Percentiles rank a stretch among this genome's conserved stretches.
phyloP scores from a whole-genome alignment of 2,888 invertebrate genomes.

The Polietes domitor region DNA sequence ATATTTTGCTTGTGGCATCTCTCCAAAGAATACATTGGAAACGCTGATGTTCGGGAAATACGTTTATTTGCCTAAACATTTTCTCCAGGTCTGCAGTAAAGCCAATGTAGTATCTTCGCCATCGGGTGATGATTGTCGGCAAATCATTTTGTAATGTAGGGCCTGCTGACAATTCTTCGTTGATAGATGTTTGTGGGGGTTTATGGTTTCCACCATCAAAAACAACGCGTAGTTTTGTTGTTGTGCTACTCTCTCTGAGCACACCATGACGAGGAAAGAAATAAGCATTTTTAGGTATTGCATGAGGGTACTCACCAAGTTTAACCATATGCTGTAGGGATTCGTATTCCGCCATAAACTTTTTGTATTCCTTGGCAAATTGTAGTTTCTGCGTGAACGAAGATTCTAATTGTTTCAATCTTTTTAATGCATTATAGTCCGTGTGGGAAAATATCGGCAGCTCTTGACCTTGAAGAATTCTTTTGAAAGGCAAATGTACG shows the following conservation, averaged over 20 bases:
- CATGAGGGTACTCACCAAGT: conserved; percentile 51
- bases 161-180: conserved; percentile 42
- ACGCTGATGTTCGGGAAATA: conserved; percentile 37
- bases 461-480: background rate
- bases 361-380: conserved; percentile 31
- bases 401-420: conserved; percentile 36
- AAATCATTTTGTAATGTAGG: conserved; percentile 47
- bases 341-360: conserved; percentile 46
- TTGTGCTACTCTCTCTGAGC: conserved; percentile 47
- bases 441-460: conserved; percentile 38
- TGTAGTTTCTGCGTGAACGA: conserved; percentile 13
- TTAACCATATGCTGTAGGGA: conserved; percentile 45
- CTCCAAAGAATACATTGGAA: conserved; percentile 43
- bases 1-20: conserved; percentile 24
- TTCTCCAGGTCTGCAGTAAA: conserved; percentile 55
- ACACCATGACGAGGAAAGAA: conserved; percentile 51
- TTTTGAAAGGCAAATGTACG: conserved; percentile 47
- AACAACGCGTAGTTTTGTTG: conserved; percentile 50
- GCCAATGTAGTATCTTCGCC: conserved; percentile 36
- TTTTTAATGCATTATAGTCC: conserved; percentile 39
- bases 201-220: conserved; percentile 40
- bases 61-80: conserved; percentile 51
- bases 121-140: conserved; percentile 13
- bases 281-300: conserved; percentile 45
- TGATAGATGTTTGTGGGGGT: conserved; percentile 38